Evolutionary conservation across 1,140 invertebrate species (phyloP), one percentile per base, ranked within the genome.

Genomic region (Thaumetopoea pityocampa): DNA sequence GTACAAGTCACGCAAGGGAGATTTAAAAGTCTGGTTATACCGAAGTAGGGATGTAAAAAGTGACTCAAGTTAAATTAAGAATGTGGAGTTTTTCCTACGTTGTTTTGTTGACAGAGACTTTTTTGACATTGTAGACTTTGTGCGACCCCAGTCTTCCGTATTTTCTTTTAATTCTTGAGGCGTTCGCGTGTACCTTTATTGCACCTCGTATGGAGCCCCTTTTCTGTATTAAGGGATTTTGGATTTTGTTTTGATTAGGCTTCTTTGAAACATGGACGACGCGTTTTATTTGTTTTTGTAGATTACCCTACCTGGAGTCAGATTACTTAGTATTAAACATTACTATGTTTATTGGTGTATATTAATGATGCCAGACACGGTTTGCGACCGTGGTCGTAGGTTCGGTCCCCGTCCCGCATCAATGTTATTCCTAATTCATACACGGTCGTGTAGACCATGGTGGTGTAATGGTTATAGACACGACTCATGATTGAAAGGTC

Each of bases 61-160:
- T 74, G 72, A 78, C 69, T 82, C 76, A 82, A 82, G 78, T 82
- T 82, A 82, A 80, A 82, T 82, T 82, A 82, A 82, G 78, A 82
- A 82, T 82, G 76, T 82, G 76, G 67, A 80, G 67, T 67, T 78
- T 66, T 69, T 69, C 68, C 32, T 34, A 73, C 71, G 79, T 77
- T 73, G 76, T 77, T 77, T n/a, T 82, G 76, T 83, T 70, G 72
- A 77, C 60, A 61, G 59, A 58, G 72, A 78, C 67, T 80, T 83
- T 77, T 69, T 69, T 78, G 76, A 83, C 78, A 83, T 77, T 78
- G 73, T 73, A 60, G 67, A 73, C 56, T 70, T 70, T 71, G 63
- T 53, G 65, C 52, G 55, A 52, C 43, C 45, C 47, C 38, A 17
- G 10, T 36, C 36, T 51, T 50, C 57, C 32, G 55, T 46, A 43